phyloP scores from a whole-genome alignment of 2,797 vertebrate species.

The Microchirus variegatus region DNA sequence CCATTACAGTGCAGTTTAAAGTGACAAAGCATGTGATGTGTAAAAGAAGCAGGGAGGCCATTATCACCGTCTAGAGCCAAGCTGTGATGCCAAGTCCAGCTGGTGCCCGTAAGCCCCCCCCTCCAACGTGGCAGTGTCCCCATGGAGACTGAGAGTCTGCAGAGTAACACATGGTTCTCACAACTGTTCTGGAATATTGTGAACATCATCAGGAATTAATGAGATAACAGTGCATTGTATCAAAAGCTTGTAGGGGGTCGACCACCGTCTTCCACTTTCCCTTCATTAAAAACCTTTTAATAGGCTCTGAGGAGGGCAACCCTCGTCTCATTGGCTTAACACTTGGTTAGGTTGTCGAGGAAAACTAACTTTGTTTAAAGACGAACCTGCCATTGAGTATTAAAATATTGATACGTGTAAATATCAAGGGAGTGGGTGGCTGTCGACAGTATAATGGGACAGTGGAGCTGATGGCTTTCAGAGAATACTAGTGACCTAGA shows the following conservation, averaged over 20 bases:
- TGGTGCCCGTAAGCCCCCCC: slow-evolving; percentile 40
- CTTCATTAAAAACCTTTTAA: slow-evolving; percentile 80
- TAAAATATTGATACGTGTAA: slow-evolving; percentile 76
- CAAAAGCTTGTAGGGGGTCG: slow-evolving; percentile 56
- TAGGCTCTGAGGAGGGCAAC: slow-evolving; percentile 64
- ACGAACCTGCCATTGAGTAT: slow-evolving; percentile 59
- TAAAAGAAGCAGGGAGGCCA: slow-evolving; percentile 62
- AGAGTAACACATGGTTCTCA: slow-evolving; percentile 54
- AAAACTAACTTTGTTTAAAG: slow-evolving; percentile 77
- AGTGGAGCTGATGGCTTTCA: slow-evolving; percentile 31
- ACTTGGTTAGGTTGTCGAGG: slow-evolving; percentile 72
- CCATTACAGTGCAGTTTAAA: slow-evolving; percentile 62
- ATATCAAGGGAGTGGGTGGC: slow-evolving; percentile 52
- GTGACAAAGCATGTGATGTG: slow-evolving; percentile 65
- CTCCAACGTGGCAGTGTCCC: slow-evolving; percentile 35
- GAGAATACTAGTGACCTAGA: not conserved
- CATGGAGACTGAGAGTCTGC: slow-evolving; percentile 32
- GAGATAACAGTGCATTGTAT: slow-evolving; percentile 76
- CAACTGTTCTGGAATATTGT: slow-evolving; percentile 43
- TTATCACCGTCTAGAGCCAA: slow-evolving; percentile 58
- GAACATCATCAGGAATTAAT: slow-evolving; percentile 77
- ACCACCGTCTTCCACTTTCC: slow-evolving; percentile 55
- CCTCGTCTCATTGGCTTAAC: slow-evolving; percentile 52
- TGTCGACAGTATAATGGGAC: slow-evolving; percentile 34
- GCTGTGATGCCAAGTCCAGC: slow-evolving; percentile 68